A percentile compares a stretch with the other conserved stretches of the same genome.
These are phyloP conservation scores for Morone chrysops DNA, from an alignment of 2,113 vertebrate species.

Conservation along the genomic window DNA sequence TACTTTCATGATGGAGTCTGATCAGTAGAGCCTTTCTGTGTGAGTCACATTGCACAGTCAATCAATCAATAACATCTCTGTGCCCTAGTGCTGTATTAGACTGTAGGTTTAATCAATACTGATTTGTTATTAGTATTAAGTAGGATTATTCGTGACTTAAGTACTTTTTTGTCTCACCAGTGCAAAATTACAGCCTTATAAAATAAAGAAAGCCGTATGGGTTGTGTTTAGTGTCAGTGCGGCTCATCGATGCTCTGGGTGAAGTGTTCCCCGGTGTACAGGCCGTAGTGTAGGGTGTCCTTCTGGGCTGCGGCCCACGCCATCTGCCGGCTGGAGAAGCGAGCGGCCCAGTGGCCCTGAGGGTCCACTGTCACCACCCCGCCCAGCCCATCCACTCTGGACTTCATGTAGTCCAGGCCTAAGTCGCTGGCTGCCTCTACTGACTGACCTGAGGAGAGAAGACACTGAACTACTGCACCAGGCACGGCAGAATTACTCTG, in stretches of 20 bases:
- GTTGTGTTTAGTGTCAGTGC: conserved; percentile 10
- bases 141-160: background rate
- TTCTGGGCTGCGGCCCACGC: conserved; percentile 90
- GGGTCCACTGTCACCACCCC: conserved; percentile 89
- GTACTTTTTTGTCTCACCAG: background rate
- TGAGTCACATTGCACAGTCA: background rate
- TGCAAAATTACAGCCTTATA: background rate
- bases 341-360: conserved; percentile 89
- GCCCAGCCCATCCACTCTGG: conserved; percentile 86
- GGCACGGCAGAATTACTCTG: background rate
- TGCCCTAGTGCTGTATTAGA: background rate
- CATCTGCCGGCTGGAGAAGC: conserved; percentile 90
- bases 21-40: background rate
- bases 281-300: conserved; percentile 85
- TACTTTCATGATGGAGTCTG: background rate
- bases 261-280: conserved; percentile 80
- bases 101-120: background rate
- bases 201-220: too few species aligned
- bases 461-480: background rate
- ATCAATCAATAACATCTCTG: too few species aligned
- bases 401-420: conserved; percentile 89
- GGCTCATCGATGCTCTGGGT: conserved; percentile 49
- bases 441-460: conserved; percentile 85
- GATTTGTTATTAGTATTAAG: background rate
- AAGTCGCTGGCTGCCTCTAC: conserved; percentile 86